These are phyloP conservation scores for Poecilobothrus nobilitatus DNA, from an alignment of 2,888 invertebrate species.

Conservation along the genomic window DNA sequence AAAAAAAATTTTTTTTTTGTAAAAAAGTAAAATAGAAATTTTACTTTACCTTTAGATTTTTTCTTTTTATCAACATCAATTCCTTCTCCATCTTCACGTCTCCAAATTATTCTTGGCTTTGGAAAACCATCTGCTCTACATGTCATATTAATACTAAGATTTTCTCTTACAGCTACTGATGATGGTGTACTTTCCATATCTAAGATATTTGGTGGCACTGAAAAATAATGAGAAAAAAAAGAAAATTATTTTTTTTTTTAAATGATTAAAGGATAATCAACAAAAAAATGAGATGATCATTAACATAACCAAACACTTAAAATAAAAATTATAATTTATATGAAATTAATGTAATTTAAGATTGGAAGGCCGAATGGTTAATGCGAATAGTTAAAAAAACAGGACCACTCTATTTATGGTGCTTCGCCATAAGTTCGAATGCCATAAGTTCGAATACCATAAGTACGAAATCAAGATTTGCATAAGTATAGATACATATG, in stretches of 20 bases:
- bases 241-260: not conserved
- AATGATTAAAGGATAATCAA: no score
- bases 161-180: slow-evolving; percentile 84
- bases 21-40: not conserved
- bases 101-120: slow-evolving; percentile 86
- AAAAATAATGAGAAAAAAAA: not conserved
- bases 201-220: slow-evolving; percentile 89
- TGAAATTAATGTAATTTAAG: no score
- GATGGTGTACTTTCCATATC: slow-evolving; percentile 86
- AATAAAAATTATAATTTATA: no score
- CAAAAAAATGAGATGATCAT: no score
- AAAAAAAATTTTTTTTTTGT: not conserved
- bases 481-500: no score
- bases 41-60: slow-evolving; percentile 57
- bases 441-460: no score
- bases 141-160: slow-evolving; percentile 85
- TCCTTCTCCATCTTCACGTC: slow-evolving; percentile 79
- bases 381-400: no score
- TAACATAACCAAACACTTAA: no score
- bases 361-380: no score
- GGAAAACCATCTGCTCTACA: slow-evolving; percentile 90
- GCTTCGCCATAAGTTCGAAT: no score
- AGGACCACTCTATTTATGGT: no score
- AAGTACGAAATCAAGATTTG: no score
- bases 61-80: slow-evolving; percentile 77